Evolutionary conservation across 2,888 invertebrate species (phyloP).

Genomic region (Piscicola geometra): DNA sequence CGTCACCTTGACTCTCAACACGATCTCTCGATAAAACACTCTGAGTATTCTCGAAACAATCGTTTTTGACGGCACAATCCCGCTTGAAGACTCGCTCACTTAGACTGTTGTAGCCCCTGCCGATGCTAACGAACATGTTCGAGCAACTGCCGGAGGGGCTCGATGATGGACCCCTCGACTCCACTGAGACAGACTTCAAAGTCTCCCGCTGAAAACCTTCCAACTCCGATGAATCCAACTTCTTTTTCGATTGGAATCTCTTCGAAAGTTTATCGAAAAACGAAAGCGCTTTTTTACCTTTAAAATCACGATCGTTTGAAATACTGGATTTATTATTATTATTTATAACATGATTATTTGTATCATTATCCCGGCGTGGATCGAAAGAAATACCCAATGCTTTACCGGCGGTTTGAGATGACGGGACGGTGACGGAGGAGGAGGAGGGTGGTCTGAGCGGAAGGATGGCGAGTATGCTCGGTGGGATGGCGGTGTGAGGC

Average conservation of each 20-base stretch:
- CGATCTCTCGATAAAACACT: too few relatives aligned
- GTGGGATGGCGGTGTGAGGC: conserved; percentile 22
- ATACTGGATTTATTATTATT: too few relatives aligned
- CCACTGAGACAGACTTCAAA: too few relatives aligned
- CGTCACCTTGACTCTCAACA: too few relatives aligned
- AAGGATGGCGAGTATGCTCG: conserved; percentile 38
- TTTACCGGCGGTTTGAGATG: neutral
- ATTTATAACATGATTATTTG: neutral
- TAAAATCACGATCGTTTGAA: too few relatives aligned
- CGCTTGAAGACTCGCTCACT: neutral
- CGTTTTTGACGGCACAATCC: neutral
- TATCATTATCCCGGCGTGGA: neutral
- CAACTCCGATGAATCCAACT: too few relatives aligned
- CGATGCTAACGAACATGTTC: conserved; percentile 36
- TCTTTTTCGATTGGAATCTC: neutral
- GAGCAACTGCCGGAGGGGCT: neutral
- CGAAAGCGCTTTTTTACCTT: too few relatives aligned
- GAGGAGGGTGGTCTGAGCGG: conserved; percentile 30
- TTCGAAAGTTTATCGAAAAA: neutral
- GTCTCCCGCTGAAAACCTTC: too few relatives aligned
- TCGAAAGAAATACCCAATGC: neutral
- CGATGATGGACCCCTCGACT: too few relatives aligned
- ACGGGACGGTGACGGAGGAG: neutral
- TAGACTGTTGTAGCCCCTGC: conserved; percentile 39
- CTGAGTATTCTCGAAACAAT: too few relatives aligned